These are phyloP conservation scores for Thunnus maccoyii DNA, from an alignment of 2,113 vertebrate genomes.

Conservation along the genomic window DNA sequence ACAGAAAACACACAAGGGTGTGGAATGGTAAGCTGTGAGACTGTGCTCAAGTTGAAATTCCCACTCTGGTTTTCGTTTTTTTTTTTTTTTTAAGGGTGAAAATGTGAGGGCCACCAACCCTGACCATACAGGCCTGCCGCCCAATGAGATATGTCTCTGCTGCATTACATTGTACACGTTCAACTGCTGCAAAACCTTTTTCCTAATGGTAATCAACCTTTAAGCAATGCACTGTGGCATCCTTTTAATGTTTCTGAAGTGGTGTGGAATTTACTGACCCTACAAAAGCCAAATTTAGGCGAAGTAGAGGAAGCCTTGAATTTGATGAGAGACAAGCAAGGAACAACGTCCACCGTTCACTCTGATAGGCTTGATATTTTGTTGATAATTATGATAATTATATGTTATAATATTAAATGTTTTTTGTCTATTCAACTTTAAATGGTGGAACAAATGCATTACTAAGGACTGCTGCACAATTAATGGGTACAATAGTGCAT, in stretches of 20 bases:
- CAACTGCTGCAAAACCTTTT: not conserved
- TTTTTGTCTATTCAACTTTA: not conserved
- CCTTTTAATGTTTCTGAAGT: not conserved
- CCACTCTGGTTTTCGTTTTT: not conserved
- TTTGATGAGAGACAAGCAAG: not conserved
- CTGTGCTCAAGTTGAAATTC: not conserved
- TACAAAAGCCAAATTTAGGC: not conserved
- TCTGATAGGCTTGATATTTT: not conserved
- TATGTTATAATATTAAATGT: no score
- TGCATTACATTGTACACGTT: not conserved
- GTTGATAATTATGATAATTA: not conserved
- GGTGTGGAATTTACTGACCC: not conserved
- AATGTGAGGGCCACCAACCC: constrained; percentile 24
- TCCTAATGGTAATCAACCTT: not conserved
- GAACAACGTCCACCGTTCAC: not conserved
- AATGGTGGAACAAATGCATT: constrained; percentile 5
- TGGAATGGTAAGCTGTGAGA: not conserved
- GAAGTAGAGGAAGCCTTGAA: not conserved
- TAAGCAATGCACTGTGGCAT: not conserved
- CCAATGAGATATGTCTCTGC: not conserved
- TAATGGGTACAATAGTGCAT: not conserved
- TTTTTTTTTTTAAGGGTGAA: not conserved
- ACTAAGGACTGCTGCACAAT: constrained; percentile 26
- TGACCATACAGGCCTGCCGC: not conserved
- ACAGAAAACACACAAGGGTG: constrained; percentile 36